Evolutionary conservation across 2,797 vertebrate species (phyloP), one percentile per base, ranked within the genome.

Genomic region (Salmo trutta): DNA sequence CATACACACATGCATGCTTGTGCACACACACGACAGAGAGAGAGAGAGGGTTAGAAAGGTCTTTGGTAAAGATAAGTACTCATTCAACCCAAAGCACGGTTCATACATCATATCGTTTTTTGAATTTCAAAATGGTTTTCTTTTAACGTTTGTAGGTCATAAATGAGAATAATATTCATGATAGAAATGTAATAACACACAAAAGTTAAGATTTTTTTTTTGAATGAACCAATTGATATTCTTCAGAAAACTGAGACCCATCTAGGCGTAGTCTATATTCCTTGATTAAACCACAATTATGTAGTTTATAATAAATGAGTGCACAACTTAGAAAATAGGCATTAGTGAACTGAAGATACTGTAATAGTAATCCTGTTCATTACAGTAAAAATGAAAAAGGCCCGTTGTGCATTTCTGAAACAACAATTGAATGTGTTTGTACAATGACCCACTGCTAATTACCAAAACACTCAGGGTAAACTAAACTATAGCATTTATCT

Each of bases 401-500:
- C 29, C 24, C 16, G 41, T 47, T 47, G 41, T 47, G 10, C 41
- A 47, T 51, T 14, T 31, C 36, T 19, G 5, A 72, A 72, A 24
- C 24, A 72, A 47, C 41, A 54, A 72, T 27, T 51, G 47, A 52
- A 15, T 52, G 47, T 56, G 52, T 73, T 53, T 54, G 71, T 54
- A 27, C 71, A 73, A 73, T 73, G 24, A 31, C 71, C 71, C 52
- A 77, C 19, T 51, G n/a, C 6, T 51, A 10, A 17, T 27, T 24
- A 51, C 8, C 19, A 77, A 21, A 24, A 62, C 31, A 71, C 7
- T 21, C 52, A 41, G 65, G 27, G 24, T 71, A 21, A 64, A 51
- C 41, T 47, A 47, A 47, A 47, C 53, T 24, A 87, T 87, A 89
- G 86, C 88, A 91, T 90, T 89, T 86, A 16, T 68, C 16, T 68